Evolutionary conservation across 1,140 invertebrate species (phyloP).

Genomic region (Anastatus disparis): DNA sequence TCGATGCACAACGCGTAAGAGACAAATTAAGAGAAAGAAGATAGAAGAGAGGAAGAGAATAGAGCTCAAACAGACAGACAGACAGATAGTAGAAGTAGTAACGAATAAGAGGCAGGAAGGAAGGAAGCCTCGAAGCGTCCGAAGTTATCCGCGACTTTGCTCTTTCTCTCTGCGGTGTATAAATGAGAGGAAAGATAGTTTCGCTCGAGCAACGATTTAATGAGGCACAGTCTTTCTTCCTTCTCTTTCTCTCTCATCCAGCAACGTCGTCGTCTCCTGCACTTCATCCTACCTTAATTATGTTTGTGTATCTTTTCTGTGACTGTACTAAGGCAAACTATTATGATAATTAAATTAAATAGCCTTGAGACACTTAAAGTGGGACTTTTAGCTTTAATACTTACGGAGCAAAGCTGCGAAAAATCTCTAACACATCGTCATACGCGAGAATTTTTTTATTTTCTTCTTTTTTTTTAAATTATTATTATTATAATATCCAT

Average conservation of each 20-base stretch:
- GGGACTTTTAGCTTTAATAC: constrained; percentile 4
- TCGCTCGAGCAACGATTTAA: constrained; percentile 20
- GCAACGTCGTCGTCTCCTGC: neutral
- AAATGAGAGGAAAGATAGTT: neutral
- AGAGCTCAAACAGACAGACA: too few relatives aligned
- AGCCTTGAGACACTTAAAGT: constrained; percentile 13
- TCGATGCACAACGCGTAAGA: neutral
- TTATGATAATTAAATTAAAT: constrained; percentile 37
- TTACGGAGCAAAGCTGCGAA: too few relatives aligned
- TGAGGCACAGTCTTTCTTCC: neutral
- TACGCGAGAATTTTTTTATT: constrained; percentile 8
- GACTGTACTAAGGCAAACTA: constrained; percentile 14
- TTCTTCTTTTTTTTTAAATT: too few relatives aligned
- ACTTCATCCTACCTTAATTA: constrained; percentile 16
- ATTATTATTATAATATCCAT: too few relatives aligned
- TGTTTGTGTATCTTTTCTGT: constrained; percentile 18
- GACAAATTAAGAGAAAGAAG: constrained; percentile 29
- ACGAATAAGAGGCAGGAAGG: constrained; percentile 21
- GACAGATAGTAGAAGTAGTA: too few relatives aligned
- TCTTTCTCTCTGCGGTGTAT: neutral
- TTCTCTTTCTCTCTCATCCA: too few relatives aligned
- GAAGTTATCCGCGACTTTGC: neutral
- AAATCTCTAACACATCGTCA: too few relatives aligned
- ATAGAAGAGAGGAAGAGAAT: neutral
- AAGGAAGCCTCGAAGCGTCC: constrained; percentile 2